Evolutionary conservation across 2,888 invertebrate species (phyloP).

Genomic region (Emmelina monodactyla): DNA sequence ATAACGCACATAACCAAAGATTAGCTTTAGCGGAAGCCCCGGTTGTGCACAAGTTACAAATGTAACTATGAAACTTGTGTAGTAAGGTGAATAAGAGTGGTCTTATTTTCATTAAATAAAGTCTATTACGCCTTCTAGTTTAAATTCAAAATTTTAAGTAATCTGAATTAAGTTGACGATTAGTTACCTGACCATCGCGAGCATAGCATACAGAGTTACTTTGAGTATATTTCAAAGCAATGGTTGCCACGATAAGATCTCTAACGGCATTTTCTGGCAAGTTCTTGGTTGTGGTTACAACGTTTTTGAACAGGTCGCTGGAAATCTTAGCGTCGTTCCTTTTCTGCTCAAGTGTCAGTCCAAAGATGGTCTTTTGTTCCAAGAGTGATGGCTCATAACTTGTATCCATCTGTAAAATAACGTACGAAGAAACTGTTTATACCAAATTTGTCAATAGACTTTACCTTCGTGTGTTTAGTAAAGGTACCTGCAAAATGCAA

Average conservation of each 20-base stretch:
- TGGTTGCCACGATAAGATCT: constrained; percentile 94
- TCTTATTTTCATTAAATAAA: no score
- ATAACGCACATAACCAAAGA: no score
- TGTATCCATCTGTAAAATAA: constrained; percentile 82
- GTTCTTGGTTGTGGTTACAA: constrained; percentile 75
- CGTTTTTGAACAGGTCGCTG: constrained; percentile 76
- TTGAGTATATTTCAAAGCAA: constrained; percentile 97
- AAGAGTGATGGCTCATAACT: constrained; percentile 80
- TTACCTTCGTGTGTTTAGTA: no score
- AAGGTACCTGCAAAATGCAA: constrained; percentile 78
- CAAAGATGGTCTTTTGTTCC: constrained; percentile 73
- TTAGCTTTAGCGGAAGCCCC: no score
- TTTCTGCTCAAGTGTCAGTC: constrained; percentile 73
- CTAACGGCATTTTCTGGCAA: constrained; percentile 79
- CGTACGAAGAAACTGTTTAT: no score
- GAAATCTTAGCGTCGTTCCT: constrained; percentile 90
- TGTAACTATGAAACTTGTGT: no score
- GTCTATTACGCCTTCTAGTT: no score
- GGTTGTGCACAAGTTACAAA: no score
- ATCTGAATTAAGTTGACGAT: no score
- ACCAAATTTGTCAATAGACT: no score
- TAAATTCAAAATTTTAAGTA: no score
- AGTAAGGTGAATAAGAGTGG: no score
- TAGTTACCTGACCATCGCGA: constrained; percentile 83
- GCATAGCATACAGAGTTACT: constrained; percentile 99